These are phyloP conservation scores for Nephrotoma guestfalica DNA, from an alignment of 2,888 invertebrate species.

Conservation along the genomic window DNA sequence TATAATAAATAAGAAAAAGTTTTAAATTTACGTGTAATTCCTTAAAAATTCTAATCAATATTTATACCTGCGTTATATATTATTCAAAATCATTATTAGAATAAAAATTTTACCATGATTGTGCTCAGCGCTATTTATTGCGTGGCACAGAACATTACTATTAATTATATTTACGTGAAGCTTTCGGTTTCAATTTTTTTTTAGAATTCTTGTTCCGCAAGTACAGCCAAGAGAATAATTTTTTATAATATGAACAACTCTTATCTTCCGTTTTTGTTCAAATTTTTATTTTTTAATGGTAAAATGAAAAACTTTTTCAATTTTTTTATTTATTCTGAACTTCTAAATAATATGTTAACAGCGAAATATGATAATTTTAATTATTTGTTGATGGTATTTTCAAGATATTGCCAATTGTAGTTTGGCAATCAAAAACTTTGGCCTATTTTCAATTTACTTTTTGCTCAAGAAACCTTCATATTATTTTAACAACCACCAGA, in stretches of 20 bases:
- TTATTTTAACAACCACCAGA: background rate
- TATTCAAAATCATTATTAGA: background rate
- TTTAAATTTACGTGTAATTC: background rate
- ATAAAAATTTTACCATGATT: background rate
- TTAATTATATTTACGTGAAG: background rate
- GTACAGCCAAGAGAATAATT: background rate
- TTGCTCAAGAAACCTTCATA: background rate
- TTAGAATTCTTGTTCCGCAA: background rate
- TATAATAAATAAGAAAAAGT: too few species aligned
- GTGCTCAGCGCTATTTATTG: background rate
- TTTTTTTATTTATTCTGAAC: background rate
- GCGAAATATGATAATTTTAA: background rate
- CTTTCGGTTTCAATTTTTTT: background rate
- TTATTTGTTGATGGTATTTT: background rate
- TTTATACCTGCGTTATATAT: background rate
- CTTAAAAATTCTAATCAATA: background rate
- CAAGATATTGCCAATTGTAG: background rate
- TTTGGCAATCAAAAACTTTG: background rate
- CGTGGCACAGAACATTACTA: background rate
- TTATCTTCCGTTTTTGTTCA: background rate
- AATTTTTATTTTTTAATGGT: background rate
- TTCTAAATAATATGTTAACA: background rate
- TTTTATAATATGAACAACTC: background rate
- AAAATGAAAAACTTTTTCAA: background rate
- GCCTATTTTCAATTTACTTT: background rate